Evolutionary conservation across 2,797 vertebrate genomes (phyloP).

Genomic region (Hirundo rustica): DNA sequence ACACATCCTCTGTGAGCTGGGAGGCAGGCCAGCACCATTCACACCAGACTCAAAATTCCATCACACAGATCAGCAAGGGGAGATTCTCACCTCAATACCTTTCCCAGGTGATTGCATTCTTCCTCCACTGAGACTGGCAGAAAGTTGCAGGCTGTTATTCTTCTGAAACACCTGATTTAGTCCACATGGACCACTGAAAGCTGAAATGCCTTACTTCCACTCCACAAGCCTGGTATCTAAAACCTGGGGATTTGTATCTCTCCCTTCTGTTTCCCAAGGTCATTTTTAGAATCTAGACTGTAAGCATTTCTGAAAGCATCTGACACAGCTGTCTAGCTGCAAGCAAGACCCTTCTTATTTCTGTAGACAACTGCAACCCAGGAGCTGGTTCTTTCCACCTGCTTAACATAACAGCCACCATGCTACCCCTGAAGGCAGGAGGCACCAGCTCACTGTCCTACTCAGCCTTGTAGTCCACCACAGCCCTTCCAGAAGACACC

Average conservation of each 20-base stretch:
- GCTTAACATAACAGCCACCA: background rate
- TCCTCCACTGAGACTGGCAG: background rate
- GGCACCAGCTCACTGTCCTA: fast-evolving
- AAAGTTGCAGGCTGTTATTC: background rate
- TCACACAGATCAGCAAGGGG: background rate
- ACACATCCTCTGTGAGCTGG: background rate
- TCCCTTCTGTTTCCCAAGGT: background rate
- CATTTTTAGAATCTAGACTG: background rate
- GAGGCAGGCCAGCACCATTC: background rate
- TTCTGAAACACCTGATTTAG: background rate
- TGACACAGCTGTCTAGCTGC: background rate
- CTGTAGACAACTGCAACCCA: background rate
- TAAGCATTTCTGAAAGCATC: background rate
- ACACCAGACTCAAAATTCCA: background rate
- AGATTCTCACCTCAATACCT: background rate
- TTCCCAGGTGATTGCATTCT: background rate
- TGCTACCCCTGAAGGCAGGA: background rate
- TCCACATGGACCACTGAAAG: background rate
- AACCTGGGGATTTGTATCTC: background rate
- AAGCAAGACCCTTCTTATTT: background rate
- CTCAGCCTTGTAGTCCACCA: background rate
- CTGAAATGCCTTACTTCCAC: background rate
- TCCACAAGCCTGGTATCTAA: background rate
- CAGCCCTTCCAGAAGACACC: background rate
- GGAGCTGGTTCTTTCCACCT: background rate